Conservation (phyloP, 2,113 vertebrate species). For the Bos indicus region DNA sequence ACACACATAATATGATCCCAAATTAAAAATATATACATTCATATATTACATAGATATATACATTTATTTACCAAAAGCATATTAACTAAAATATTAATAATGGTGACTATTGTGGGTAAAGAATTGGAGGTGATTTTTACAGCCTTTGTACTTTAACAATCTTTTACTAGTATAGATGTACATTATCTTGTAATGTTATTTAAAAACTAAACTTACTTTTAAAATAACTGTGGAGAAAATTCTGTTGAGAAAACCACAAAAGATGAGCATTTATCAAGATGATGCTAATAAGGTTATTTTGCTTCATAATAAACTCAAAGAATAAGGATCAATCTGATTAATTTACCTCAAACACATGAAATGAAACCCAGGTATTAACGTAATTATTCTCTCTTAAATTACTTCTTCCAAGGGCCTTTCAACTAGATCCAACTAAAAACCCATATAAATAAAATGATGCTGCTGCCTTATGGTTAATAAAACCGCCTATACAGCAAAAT, state of each 20-base stretch:
- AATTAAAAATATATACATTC: not conserved
- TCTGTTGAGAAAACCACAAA: not conserved
- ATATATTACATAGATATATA: not conserved
- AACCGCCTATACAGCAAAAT: not conserved
- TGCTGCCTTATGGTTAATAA: not conserved
- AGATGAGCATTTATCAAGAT: not conserved
- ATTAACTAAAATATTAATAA: constrained; percentile 9
- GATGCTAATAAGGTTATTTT: not conserved
- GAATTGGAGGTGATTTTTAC: not conserved
- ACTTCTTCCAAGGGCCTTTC: not conserved
- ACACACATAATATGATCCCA: not conserved
- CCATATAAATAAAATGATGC: not conserved
- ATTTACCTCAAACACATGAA: not conserved
- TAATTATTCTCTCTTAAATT: not conserved
- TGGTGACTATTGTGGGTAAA: not conserved
- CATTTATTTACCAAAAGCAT: not conserved
- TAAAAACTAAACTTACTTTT: not conserved
- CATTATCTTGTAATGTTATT: not conserved
- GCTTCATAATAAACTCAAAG: constrained; percentile 6
- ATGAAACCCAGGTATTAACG: not conserved
- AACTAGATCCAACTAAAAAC: not conserved
- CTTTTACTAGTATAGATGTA: not conserved
- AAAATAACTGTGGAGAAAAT: not conserved
- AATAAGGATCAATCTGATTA: not conserved
- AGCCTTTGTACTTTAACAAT: not conserved